These are phyloP conservation scores for Halcyon badia DNA, from an alignment of 2,797 vertebrate species.

Conservation along the genomic window DNA sequence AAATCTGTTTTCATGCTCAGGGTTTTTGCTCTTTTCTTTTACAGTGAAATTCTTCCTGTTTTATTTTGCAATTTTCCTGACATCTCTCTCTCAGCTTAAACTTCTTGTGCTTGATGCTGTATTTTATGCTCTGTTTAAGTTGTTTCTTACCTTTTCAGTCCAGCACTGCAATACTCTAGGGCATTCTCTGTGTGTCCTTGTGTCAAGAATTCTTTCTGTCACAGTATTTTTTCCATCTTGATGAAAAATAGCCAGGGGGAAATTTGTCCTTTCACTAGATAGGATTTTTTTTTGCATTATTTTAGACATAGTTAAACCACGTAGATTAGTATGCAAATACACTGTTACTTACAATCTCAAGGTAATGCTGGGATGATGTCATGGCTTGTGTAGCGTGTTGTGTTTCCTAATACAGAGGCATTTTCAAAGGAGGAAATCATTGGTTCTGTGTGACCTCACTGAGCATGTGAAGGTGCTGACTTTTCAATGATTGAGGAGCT, in stretches of 20 bases:
- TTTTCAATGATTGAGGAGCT: neutral
- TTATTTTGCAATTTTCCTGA: neutral
- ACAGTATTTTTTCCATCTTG: neutral
- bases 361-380: neutral
- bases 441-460: neutral
- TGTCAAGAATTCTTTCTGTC: neutral
- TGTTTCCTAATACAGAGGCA: neutral
- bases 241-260: neutral
- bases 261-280: neutral
- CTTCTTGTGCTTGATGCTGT: neutral
- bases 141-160: neutral
- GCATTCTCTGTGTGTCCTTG: neutral
- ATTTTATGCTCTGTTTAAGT: neutral
- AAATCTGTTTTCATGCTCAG: neutral
- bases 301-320: neutral
- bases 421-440: neutral
- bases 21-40: neutral
- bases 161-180: neutral
- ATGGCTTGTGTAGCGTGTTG: neutral
- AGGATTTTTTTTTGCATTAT: neutral
- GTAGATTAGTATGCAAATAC: neutral
- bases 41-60: neutral
- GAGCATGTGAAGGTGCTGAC: neutral
- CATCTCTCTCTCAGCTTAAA: neutral
- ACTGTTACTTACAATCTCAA: neutral